Evolutionary conservation across 1,140 invertebrate species (phyloP), one percentile per base, ranked within the genome.

Genomic region (Drosophila lowei): DNA sequence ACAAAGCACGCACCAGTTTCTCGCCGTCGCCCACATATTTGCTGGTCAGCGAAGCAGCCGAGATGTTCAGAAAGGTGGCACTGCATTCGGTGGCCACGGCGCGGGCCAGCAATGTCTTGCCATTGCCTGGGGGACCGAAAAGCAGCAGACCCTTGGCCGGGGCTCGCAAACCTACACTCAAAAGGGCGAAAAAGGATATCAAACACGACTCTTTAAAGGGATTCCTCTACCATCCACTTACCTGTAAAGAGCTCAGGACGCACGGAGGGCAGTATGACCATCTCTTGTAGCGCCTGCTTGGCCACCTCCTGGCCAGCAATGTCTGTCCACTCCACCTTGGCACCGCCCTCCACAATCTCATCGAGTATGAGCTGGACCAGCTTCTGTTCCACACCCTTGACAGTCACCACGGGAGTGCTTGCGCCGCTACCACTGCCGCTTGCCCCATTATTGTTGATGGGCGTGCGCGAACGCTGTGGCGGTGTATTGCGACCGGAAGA

Each of bases 11-110:
- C 13, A 99, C 98, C 92, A 99, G 94, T 93, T 99, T 99, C 92
- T 99, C 98, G 3, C 98, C 98, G 91, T 99, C 98, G 6, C 98
- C 98, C 2, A 99, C 97, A 92, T 98, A 97, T 79, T 99, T 99
- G 53, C 98, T 99, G n/a, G 98, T 99, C n/a, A 99, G 92, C 62
- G 97, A 98, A 8, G 98, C 98, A 9, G 98, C 98, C 73, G 97
- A 98, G 86, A 99, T 99, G 49, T 97, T 98, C 91, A 99, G 99
- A 92, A 99, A 99, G 0, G 98, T 99, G 4, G 98, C 97, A 43
- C 94, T 94, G 80, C 95, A 96, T 91, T 99, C 97, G 13, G 96
- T 97, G 1, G 98, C 98, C 15, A 99, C 97, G 54, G 97, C 96
- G 42, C 96, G 94, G 0, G 96, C 96, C 54, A 99, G 93, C 61